Evolutionary conservation across 1,140 invertebrate species (phyloP).

Genomic region (Drosophila neocordata): DNA sequence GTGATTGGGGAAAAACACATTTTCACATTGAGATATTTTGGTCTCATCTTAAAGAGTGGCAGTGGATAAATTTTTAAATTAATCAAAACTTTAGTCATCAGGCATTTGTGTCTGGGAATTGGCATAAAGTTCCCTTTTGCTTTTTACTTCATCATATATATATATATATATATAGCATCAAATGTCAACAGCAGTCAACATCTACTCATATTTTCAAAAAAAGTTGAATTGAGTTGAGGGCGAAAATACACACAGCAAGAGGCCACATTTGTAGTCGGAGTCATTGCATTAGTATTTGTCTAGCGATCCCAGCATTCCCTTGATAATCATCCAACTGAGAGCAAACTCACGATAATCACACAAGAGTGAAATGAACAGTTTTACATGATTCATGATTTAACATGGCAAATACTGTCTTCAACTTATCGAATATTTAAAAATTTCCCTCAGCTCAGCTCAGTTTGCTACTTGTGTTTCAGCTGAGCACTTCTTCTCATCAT

Average conservation of each 20-base stretch:
- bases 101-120: constrained; percentile 39
- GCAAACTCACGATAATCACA: constrained; percentile 8
- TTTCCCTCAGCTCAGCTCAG: constrained; percentile 22
- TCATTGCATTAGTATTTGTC: constrained; percentile 20
- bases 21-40: constrained; percentile 7
- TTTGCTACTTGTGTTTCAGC: constrained; percentile 9
- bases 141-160: constrained; percentile 71
- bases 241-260: constrained; percentile 10
- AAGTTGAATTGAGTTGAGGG: constrained; percentile 70
- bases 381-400: constrained; percentile 40
- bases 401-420: background rate
- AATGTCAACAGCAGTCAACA: constrained; percentile 62
- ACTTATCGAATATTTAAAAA: background rate
- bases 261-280: background rate
- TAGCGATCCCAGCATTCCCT: constrained; percentile 22
- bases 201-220: constrained; percentile 64
- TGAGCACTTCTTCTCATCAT: constrained; percentile 14
- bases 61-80: constrained; percentile 52
- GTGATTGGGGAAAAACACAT: constrained; percentile 13
- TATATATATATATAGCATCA: constrained; percentile 66
- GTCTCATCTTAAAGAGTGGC: constrained; percentile 4
- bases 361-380: background rate
- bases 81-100: constrained; percentile 72
- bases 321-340: constrained; percentile 20
- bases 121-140: constrained; percentile 41